A percentile compares a stretch with the other conserved stretches of the same genome.
phyloP scores from a whole-genome alignment of 2,888 invertebrate genomes.

The Griposia aprilina region DNA sequence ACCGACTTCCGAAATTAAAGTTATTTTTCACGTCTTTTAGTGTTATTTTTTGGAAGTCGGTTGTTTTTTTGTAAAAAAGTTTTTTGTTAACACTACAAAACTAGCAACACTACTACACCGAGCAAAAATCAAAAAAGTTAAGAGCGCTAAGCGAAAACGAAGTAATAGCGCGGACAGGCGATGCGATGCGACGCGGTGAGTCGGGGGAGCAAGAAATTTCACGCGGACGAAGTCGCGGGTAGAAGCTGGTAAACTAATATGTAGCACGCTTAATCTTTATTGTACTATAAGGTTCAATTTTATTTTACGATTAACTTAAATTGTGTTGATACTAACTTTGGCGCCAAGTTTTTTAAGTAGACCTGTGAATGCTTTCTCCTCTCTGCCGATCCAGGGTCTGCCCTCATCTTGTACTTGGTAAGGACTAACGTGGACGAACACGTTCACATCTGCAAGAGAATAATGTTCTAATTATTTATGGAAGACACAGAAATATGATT shows the following conservation, averaged over 20 bases:
- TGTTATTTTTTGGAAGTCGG: too few species aligned
- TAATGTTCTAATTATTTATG: not conserved
- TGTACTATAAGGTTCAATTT: not conserved
- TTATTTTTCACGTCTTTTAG: too few species aligned
- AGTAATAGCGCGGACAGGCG: too few species aligned
- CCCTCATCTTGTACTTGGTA: constrained; percentile 96
- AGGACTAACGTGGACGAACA: constrained; percentile 96
- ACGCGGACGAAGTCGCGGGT: too few species aligned
- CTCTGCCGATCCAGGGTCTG: constrained; percentile 96
- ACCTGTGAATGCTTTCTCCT: constrained; percentile 94
- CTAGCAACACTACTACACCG: not conserved
- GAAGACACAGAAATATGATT: not conserved
- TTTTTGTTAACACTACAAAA: not conserved
- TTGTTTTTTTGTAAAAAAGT: too few species aligned
- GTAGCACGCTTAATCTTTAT: not conserved
- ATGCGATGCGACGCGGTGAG: too few species aligned
- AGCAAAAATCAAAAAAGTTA: too few species aligned
- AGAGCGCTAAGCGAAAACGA: too few species aligned
- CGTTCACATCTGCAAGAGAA: constrained; percentile 91
- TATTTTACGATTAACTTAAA: not conserved
- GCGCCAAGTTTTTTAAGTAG: constrained; percentile 92
- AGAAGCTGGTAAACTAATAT: not conserved
- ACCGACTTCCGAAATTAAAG: too few species aligned
- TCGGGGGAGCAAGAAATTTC: too few species aligned
- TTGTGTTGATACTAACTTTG: constrained; percentile 71